Evolutionary conservation across 2,797 vertebrate genomes (phyloP).

Genomic region (Sylvia borin): DNA sequence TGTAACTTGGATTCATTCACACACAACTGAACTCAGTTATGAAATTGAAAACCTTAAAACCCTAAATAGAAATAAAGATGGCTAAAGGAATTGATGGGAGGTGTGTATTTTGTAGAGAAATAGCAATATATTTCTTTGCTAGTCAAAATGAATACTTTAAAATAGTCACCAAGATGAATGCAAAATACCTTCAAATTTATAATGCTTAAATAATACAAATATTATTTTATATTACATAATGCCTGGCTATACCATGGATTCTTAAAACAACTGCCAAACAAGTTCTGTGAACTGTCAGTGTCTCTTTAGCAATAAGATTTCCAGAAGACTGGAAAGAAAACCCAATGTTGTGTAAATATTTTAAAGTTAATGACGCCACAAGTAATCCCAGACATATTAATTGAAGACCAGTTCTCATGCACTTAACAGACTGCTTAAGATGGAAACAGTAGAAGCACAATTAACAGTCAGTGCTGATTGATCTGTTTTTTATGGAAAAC

Average conservation of each 20-base stretch:
- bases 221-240: not conserved
- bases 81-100: not conserved
- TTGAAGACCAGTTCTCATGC: not conserved
- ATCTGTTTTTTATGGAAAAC: not conserved
- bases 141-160: not conserved
- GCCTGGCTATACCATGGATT: not conserved
- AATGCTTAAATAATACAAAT: not conserved
- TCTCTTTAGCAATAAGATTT: not conserved
- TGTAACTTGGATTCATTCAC: not conserved
- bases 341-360: not conserved
- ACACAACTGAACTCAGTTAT: not conserved
- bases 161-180: not conserved
- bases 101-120: not conserved
- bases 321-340: not conserved
- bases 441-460: not conserved
- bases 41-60: not conserved
- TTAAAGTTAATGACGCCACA: not conserved
- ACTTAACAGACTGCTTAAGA: not conserved
- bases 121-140: not conserved
- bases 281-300: not conserved
- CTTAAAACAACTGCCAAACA: not conserved
- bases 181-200: not conserved
- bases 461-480: not conserved
- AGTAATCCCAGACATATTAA: not conserved
- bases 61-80: not conserved